Conservation (phyloP, 2,113 vertebrate species). For the Colius striatus region DNA sequence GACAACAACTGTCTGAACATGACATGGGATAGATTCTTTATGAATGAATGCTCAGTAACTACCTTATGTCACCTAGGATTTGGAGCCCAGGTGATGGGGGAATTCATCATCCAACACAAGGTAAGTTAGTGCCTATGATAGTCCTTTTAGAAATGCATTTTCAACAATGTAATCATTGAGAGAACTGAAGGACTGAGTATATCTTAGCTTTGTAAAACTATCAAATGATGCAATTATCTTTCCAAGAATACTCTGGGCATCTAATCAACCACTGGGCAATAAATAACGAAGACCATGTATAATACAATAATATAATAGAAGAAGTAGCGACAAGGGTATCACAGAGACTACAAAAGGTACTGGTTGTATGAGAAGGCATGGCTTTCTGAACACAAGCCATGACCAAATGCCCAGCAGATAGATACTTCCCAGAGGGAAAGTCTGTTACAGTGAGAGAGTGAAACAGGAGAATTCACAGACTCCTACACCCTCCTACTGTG, state of each 20-base stretch:
- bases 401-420: not conserved
- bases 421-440: not conserved
- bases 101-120: not conserved
- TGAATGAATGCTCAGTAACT: not conserved
- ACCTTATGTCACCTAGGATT: not conserved
- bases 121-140: no score
- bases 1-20: not conserved
- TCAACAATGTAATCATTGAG: not conserved
- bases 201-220: not conserved
- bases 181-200: not conserved
- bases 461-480: not conserved
- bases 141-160: not conserved
- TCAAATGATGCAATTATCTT: not conserved
- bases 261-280: not conserved
- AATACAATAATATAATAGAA: not conserved
- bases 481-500: not conserved
- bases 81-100: not conserved
- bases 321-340: not conserved
- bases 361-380: accelerated
- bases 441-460: not conserved
- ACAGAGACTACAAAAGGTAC: not conserved
- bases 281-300: no score
- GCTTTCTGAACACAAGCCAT: not conserved
- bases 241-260: not conserved
- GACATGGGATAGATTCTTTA: not conserved